phyloP scores from a whole-genome alignment of 1,140 invertebrate genomes.

The Rhopalosiphum maidis region DNA sequence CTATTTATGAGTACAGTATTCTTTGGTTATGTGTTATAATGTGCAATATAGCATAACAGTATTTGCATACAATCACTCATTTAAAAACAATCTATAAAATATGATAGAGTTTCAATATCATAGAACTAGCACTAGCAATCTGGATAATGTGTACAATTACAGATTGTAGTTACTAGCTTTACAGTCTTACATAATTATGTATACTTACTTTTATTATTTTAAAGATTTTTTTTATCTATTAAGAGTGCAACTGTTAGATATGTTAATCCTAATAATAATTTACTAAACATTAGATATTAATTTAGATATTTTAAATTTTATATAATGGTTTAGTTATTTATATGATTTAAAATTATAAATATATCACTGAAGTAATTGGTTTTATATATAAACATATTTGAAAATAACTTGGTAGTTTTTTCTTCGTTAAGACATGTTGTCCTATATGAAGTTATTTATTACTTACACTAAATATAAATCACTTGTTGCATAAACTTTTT shows the following conservation, averaged over 20 bases:
- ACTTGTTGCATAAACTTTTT: not conserved
- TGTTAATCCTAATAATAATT: slow-evolving; percentile 28
- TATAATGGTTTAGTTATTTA: not conserved
- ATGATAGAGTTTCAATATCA: not conserved
- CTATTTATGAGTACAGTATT: not conserved
- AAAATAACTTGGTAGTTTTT: not conserved
- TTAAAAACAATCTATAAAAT: not conserved
- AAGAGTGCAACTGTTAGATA: slow-evolving; percentile 23
- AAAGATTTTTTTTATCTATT: not conserved
- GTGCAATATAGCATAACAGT: not conserved
- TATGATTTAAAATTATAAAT: slow-evolving; percentile 17
- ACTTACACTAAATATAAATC: not conserved
- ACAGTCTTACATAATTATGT: not conserved
- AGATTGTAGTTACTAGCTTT: not conserved
- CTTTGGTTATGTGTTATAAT: slow-evolving; percentile 16
- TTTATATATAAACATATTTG: not conserved
- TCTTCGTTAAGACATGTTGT: not conserved
- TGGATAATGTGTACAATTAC: not conserved
- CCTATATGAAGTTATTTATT: not conserved
- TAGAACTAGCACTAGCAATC: not conserved
- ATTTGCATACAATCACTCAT: not conserved
- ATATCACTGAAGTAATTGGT: not conserved
- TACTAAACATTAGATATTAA: not conserved
- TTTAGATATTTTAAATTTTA: not conserved
- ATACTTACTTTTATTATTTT: slow-evolving; percentile 6